Evolutionary conservation across 1,140 invertebrate genomes (phyloP).

Genomic region (Drosophila nigromelanica): DNA sequence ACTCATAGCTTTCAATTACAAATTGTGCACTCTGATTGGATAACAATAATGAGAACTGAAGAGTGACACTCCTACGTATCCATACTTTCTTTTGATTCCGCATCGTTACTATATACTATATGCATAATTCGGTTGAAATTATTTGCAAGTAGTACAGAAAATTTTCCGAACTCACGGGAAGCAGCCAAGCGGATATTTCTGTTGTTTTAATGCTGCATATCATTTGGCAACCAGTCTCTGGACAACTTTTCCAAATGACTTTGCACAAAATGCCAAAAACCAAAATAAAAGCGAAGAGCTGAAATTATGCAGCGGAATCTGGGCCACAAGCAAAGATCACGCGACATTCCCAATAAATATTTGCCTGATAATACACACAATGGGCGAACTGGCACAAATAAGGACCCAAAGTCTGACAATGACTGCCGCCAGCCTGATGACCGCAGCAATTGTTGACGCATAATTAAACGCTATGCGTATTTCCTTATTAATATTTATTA

Average conservation of each 20-base stretch:
- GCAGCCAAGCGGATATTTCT: constrained; percentile 30
- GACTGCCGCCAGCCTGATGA: not conserved
- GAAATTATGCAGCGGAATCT: constrained; percentile 35
- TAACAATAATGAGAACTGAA: constrained; percentile 3
- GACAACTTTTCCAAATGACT: constrained; percentile 64
- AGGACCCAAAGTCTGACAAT: not conserved
- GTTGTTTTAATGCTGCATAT: constrained; percentile 40
- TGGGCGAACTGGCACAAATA: constrained; percentile 9
- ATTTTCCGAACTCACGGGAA: constrained; percentile 26
- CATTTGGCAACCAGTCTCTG: constrained; percentile 27
- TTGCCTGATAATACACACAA: constrained; percentile 7
- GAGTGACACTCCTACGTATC: too few species aligned
- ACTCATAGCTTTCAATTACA: not conserved
- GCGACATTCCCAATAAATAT: constrained; percentile 33
- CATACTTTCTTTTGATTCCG: constrained; percentile 11
- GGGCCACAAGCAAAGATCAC: constrained; percentile 34
- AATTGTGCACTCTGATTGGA: not conserved
- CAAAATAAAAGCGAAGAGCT: constrained; percentile 19
- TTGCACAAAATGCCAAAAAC: constrained; percentile 42
- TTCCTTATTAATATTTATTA: not conserved
- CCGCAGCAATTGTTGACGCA: constrained; percentile 6
- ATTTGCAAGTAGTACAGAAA: constrained; percentile 6
- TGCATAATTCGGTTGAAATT: constrained; percentile 3
- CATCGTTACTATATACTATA: not conserved
- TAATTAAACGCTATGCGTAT: constrained; percentile 21